Evolutionary conservation across 1,140 invertebrate genomes (phyloP).

Genomic region (Copidosoma floridanum): DNA sequence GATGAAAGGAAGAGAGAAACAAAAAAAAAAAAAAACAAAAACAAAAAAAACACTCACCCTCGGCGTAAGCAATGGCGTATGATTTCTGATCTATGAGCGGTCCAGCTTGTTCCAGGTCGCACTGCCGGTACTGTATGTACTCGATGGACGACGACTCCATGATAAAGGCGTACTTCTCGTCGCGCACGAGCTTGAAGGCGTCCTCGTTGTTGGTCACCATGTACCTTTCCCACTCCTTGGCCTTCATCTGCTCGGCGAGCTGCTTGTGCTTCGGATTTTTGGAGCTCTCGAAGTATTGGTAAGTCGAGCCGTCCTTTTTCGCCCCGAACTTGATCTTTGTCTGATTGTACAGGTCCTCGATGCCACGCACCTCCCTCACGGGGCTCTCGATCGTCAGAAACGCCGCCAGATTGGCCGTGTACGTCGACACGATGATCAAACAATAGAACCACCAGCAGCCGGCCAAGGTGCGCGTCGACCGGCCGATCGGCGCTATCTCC

Average conservation of each 20-base stretch:
- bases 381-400: conserved; percentile 86
- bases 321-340: conserved; percentile 77
- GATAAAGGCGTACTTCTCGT: conserved; percentile 70
- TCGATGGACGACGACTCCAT: conserved; percentile 85
- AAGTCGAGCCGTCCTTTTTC: conserved; percentile 75
- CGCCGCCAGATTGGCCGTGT: conserved; percentile 92
- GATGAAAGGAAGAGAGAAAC: no score
- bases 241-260: conserved; percentile 76
- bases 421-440: conserved; percentile 88
- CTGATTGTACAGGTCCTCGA: conserved; percentile 64
- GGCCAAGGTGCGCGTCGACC: conserved; percentile 71
- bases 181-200: conserved; percentile 64
- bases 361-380: conserved; percentile 79
- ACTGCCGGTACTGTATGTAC: conserved; percentile 75
- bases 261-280: conserved; percentile 69
- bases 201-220: conserved; percentile 70
- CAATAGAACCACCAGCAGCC: conserved; percentile 91
- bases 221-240: conserved; percentile 55
- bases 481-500: conserved; percentile 73
- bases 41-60: conserved; percentile 62
- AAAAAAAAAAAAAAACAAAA: background rate
- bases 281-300: conserved; percentile 75
- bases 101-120: conserved; percentile 75
- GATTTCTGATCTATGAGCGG: conserved; percentile 77
- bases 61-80: conserved; percentile 79